Percentiles rank a stretch among this genome's conserved stretches.
Evolutionary conservation across 2,797 vertebrate species (phyloP).

Genomic region (Mallotus villosus): DNA sequence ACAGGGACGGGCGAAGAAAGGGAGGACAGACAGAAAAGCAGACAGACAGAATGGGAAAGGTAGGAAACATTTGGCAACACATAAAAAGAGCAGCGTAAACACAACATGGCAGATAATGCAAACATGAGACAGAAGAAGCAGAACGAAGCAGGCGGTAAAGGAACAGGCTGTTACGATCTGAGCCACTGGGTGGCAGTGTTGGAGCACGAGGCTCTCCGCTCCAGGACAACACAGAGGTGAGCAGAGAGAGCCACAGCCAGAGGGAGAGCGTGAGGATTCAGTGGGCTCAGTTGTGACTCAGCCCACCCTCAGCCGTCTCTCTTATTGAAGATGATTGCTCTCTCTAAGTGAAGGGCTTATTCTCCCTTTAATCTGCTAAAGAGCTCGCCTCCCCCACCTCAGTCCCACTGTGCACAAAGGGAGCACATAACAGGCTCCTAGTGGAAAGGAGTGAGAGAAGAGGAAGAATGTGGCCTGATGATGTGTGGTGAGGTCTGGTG

Average conservation of each 20-base stretch:
- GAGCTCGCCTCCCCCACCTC: slow-evolving; percentile 19
- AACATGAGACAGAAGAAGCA: slow-evolving; percentile 29
- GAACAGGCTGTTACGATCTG: slow-evolving; percentile 34
- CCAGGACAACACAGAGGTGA: not conserved
- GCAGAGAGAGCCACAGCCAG: not conserved
- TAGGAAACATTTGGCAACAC: slow-evolving; percentile 15
- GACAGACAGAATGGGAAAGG: slow-evolving; percentile 25
- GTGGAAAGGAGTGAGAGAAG: not conserved
- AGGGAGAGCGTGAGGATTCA: slow-evolving; percentile 33
- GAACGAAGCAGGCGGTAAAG: slow-evolving; percentile 27
- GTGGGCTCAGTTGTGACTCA: slow-evolving; percentile 58
- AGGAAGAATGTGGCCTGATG: not conserved
- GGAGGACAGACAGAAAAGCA: slow-evolving; percentile 31
- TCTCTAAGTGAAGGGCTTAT: slow-evolving; percentile 31
- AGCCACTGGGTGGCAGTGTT: slow-evolving; percentile 63
- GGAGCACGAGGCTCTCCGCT: slow-evolving; percentile 31
- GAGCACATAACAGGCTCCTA: slow-evolving; percentile 30
- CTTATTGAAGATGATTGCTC: slow-evolving; percentile 38
- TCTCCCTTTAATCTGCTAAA: slow-evolving; percentile 29
- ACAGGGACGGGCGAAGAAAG: slow-evolving; percentile 54
- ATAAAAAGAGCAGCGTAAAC: slow-evolving; percentile 16
- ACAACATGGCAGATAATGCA: slow-evolving; percentile 25
- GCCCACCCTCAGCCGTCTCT: slow-evolving; percentile 38
- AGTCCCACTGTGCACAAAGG: slow-evolving; percentile 48
- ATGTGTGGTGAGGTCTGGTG: too few relatives aligned